phyloP scores from a whole-genome alignment of 53 echinoderm and acorn worm genomes.

The Mesocentrotus franciscanus region DNA sequence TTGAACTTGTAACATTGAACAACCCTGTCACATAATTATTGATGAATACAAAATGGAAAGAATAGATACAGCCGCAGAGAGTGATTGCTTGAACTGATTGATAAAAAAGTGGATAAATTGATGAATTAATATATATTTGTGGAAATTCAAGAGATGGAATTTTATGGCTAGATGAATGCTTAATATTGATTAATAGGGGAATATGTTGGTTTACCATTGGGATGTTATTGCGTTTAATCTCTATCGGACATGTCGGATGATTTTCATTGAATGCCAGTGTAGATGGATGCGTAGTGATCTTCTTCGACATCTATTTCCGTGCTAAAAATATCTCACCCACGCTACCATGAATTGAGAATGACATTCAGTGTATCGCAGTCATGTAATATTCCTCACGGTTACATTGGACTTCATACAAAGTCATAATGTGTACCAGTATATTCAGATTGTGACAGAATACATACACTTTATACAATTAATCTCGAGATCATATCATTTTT shows the following conservation, averaged over 20 bases:
- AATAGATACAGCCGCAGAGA: too few relatives aligned
- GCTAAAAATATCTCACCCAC: not conserved
- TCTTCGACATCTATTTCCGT: not conserved
- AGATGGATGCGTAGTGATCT: not conserved
- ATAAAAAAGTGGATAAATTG: too few relatives aligned
- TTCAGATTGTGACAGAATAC: too few relatives aligned
- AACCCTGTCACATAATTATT: too few relatives aligned
- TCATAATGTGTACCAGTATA: not conserved
- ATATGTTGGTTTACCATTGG: too few relatives aligned
- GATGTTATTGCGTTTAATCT: not conserved
- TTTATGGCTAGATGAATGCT: too few relatives aligned
- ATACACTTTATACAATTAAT: not conserved
- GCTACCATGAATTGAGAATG: not conserved
- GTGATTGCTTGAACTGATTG: too few relatives aligned
- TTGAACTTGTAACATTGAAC: too few relatives aligned
- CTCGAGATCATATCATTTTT: not conserved
- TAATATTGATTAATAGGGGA: too few relatives aligned
- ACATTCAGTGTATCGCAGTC: not conserved
- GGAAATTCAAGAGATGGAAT: too few relatives aligned
- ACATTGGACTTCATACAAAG: not conserved
- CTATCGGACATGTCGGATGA: not conserved
- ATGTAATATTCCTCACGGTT: not conserved
- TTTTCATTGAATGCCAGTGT: not conserved
- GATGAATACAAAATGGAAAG: too few relatives aligned
- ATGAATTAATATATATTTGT: too few relatives aligned